Evolutionary conservation across 2,113 vertebrate genomes (phyloP).

Genomic region (Microtus richardsoni): DNA sequence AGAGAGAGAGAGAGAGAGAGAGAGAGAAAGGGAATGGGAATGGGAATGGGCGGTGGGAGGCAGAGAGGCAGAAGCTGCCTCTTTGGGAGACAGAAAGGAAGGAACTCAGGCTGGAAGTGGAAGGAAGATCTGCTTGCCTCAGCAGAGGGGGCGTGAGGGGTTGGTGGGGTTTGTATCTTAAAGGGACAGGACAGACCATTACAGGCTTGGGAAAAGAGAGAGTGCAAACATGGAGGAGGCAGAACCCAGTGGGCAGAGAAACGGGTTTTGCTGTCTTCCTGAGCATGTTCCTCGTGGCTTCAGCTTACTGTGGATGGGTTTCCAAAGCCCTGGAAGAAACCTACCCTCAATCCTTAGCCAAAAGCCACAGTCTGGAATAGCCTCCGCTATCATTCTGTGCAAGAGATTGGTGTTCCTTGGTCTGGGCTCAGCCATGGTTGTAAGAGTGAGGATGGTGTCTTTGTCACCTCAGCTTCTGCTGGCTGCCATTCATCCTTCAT

Average conservation of each 20-base stretch:
- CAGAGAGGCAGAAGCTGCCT: too few species aligned
- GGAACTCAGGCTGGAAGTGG: too few species aligned
- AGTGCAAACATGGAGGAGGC: background rate
- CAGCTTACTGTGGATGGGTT: background rate
- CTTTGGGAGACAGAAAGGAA: too few species aligned
- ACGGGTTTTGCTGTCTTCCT: background rate
- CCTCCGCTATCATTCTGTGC: too few species aligned
- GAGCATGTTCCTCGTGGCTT: background rate
- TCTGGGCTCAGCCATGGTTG: background rate
- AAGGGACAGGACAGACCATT: too few species aligned
- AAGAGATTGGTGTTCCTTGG: background rate
- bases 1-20: too few species aligned
- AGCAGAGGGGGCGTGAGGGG: too few species aligned
- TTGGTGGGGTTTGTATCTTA: too few species aligned
- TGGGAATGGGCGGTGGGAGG: too few species aligned
- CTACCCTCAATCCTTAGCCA: background rate
- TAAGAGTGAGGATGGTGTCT: background rate
- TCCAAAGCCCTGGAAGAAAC: background rate
- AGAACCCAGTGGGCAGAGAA: background rate
- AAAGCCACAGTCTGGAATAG: background rate
- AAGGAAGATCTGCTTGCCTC: too few species aligned
- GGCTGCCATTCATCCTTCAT: too few species aligned
- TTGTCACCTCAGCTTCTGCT: background rate
- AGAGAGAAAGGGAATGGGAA: too few species aligned
- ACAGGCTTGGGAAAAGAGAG: background rate